Conservation (phyloP, 2,888 invertebrate genomes). For the Pammene fasciana region DNA sequence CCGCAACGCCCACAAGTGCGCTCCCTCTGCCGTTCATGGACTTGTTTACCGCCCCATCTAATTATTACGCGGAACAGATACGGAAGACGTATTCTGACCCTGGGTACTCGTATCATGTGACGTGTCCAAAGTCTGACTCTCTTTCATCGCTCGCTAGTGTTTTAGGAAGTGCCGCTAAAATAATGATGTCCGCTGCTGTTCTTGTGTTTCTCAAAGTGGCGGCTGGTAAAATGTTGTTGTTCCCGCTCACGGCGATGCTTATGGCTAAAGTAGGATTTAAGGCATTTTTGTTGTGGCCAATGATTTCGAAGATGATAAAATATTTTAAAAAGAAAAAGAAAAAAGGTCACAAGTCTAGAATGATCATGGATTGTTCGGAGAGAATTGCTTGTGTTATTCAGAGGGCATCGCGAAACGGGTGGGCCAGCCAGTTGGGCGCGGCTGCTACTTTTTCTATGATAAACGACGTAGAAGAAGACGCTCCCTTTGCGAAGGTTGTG, state of each 20-base stretch:
- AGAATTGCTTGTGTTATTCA: constrained; percentile 73
- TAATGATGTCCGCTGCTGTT: constrained; percentile 73
- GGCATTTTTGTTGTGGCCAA: constrained; percentile 73
- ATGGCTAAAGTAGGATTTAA: constrained; percentile 74
- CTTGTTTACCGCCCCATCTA: constrained; percentile 70
- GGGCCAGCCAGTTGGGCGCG: constrained; percentile 71
- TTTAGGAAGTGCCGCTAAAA: constrained; percentile 75
- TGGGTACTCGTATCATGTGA: constrained; percentile 54
- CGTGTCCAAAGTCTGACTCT: constrained; percentile 70
- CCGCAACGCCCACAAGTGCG: constrained; percentile 57
- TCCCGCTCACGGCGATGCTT: constrained; percentile 69
- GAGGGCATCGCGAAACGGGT: constrained; percentile 61
- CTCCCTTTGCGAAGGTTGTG: constrained; percentile 69
- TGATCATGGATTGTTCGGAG: constrained; percentile 72
- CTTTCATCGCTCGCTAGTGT: constrained; percentile 72
- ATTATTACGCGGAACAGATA: constrained; percentile 66
- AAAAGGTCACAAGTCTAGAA: constrained; percentile 66
- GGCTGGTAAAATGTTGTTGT: constrained; percentile 70
- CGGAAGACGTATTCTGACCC: constrained; percentile 71
- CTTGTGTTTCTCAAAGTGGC: constrained; percentile 72
- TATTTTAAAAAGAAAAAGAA: constrained; percentile 74
- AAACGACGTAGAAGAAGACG: constrained; percentile 72
- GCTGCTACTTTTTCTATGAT: constrained; percentile 73
- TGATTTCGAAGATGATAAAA: constrained; percentile 74
- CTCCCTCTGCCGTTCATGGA: constrained; percentile 68